phyloP scores from a whole-genome alignment of 2,113 vertebrate genomes.

The Globicephala melas region DNA sequence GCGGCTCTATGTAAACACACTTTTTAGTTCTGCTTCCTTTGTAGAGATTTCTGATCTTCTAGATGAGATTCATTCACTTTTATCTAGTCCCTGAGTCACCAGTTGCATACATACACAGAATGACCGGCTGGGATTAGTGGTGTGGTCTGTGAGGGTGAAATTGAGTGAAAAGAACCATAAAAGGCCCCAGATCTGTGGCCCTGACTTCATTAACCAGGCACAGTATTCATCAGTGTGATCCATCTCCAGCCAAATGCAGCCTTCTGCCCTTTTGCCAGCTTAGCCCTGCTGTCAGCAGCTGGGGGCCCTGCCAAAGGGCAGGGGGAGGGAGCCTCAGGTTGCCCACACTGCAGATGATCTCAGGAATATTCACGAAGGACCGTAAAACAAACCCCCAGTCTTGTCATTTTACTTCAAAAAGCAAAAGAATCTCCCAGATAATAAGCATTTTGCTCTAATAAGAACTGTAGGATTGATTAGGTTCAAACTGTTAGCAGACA shows the following conservation, averaged over 20 bases:
- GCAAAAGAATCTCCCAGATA: slow-evolving; percentile 40
- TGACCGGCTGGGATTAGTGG: neutral
- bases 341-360: neutral
- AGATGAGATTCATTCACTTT: neutral
- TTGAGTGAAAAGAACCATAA: slow-evolving; percentile 23
- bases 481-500: slow-evolving; percentile 42
- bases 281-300: slow-evolving; percentile 16
- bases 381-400: neutral
- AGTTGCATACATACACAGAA: neutral
- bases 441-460: slow-evolving; percentile 39
- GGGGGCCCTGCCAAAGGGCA: neutral
- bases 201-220: slow-evolving; percentile 13
- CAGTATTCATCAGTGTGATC: neutral
- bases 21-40: neutral
- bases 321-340: neutral
- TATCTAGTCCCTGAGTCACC: neutral
- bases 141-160: slow-evolving; percentile 31
- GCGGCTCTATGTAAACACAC: neutral
- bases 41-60: neutral
- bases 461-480: slow-evolving; percentile 58
- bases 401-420: slow-evolving; percentile 51
- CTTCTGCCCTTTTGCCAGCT: slow-evolving; percentile 53
- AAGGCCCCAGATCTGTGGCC: neutral
- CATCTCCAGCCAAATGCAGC: slow-evolving; percentile 16
- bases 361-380: neutral